Evolutionary conservation across 2,797 vertebrate genomes (phyloP).

Genomic region (Alectoris magna): DNA sequence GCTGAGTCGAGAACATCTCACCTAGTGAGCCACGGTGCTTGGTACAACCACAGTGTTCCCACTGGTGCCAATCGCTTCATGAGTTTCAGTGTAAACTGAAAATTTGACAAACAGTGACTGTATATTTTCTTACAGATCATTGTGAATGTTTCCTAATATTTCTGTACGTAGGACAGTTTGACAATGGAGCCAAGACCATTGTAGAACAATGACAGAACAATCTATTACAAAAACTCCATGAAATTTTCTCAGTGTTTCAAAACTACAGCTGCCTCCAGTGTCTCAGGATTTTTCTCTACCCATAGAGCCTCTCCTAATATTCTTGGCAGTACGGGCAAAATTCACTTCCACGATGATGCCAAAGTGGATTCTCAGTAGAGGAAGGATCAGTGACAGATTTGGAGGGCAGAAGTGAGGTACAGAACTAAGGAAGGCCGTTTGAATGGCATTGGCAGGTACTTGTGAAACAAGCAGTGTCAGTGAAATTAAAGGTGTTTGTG

Average conservation of each 20-base stretch:
- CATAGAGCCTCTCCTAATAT: not conserved
- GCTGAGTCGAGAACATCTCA: not conserved
- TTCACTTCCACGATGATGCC: not conserved
- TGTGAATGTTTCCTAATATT: not conserved
- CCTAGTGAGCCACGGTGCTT: not conserved
- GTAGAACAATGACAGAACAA: not conserved
- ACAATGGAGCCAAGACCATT: not conserved
- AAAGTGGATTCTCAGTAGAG: not conserved
- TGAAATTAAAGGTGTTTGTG: not conserved
- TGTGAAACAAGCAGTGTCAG: not conserved
- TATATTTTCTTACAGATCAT: not conserved
- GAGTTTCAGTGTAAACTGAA: not conserved
- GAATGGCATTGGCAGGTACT: not conserved
- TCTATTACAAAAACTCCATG: not conserved
- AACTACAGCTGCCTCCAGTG: not conserved
- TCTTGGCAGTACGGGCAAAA: not conserved
- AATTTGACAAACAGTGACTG: not conserved
- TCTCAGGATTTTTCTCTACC: not conserved
- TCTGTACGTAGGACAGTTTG: not conserved
- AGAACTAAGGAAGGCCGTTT: not conserved
- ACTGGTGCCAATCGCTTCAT: too few species aligned
- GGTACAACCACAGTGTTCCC: not conserved
- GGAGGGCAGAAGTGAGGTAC: not conserved
- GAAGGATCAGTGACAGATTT: not conserved
- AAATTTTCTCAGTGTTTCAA: not conserved